Percentiles rank a stretch among this genome's conserved stretches.
Conservation (phyloP, 1,140 invertebrate genomes). For the Drosophila lacteicornis region DNA sequence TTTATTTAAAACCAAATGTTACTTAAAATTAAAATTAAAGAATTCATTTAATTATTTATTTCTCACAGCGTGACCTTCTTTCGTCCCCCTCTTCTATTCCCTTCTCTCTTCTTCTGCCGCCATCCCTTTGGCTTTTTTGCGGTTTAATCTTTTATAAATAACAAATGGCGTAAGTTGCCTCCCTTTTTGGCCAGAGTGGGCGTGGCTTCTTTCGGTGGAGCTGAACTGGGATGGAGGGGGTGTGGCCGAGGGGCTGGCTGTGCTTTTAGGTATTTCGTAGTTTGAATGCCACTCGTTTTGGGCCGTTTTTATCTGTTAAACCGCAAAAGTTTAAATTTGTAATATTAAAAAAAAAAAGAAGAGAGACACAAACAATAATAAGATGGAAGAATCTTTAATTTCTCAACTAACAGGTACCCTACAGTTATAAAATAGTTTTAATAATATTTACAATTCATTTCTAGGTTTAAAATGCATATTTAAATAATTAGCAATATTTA, state of each 20-base stretch:
- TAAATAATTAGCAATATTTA: too few relatives aligned
- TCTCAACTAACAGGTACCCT: constrained; percentile 2
- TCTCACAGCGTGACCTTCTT: background rate
- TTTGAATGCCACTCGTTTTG: constrained; percentile 21
- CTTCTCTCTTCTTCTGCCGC: background rate
- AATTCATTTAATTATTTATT: background rate
- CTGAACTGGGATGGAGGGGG: constrained; percentile 10
- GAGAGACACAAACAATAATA: background rate
- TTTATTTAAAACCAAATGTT: too few relatives aligned
- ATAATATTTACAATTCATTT: background rate
- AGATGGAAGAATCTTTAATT: background rate
- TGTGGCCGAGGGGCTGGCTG: constrained; percentile 16
- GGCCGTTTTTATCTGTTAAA: constrained; percentile 19
- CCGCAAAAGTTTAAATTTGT: constrained; percentile 38
- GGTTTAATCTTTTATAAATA: constrained; percentile 81
- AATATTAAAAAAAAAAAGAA: constrained; percentile 4
- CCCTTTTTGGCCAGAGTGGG: constrained; percentile 26
- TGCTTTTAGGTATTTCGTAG: constrained; percentile 29
- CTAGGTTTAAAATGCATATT: too few relatives aligned
- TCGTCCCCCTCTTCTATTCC: background rate
- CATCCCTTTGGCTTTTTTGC: constrained; percentile 57
- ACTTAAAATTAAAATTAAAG: background rate
- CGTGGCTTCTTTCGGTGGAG: constrained; percentile 4
- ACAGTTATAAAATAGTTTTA: too few relatives aligned
- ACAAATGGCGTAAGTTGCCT: constrained; percentile 75